Evolutionary conservation across 2,888 invertebrate genomes (phyloP).

Genomic region (Ctena decussata): DNA sequence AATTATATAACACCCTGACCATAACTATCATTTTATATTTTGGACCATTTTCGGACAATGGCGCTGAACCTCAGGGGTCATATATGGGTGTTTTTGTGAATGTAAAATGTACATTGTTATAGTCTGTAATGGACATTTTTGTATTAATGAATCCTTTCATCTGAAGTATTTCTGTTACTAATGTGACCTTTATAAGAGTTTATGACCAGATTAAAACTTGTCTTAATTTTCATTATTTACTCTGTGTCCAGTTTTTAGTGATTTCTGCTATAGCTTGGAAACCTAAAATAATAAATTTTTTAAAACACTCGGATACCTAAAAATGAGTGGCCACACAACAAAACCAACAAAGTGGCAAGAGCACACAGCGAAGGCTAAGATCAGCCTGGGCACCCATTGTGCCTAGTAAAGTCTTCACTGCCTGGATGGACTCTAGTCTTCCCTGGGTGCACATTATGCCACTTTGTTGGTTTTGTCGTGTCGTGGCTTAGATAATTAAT

Average conservation of each 20-base stretch:
- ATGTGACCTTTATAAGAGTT: slow-evolving; percentile 16
- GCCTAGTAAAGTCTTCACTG: no score
- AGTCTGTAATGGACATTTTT: slow-evolving; percentile 36
- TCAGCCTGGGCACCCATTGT: no score
- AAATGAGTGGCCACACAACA: no score
- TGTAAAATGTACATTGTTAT: slow-evolving; percentile 38
- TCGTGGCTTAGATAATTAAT: neutral
- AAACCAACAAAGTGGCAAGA: no score
- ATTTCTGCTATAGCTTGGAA: neutral
- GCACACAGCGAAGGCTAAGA: no score
- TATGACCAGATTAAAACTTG: slow-evolving; percentile 14
- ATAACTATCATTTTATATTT: slow-evolving; percentile 48
- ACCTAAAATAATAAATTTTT: neutral
- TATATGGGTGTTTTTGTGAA: slow-evolving; percentile 24
- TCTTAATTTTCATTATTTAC: neutral
- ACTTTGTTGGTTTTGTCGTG: no score
- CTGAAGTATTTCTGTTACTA: slow-evolving; percentile 1
- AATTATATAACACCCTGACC: slow-evolving; percentile 38
- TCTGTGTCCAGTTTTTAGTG: neutral
- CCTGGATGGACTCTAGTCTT: no score
- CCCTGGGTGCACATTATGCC: no score
- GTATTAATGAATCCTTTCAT: slow-evolving; percentile 54
- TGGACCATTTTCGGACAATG: slow-evolving; percentile 20
- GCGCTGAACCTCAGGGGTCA: neutral
- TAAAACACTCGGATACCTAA: no score